Percentiles rank a stretch among this genome's conserved stretches.
These are phyloP conservation scores for Chrysina gloriosa DNA, from an alignment of 2,888 invertebrate genomes.

Conservation along the genomic window DNA sequence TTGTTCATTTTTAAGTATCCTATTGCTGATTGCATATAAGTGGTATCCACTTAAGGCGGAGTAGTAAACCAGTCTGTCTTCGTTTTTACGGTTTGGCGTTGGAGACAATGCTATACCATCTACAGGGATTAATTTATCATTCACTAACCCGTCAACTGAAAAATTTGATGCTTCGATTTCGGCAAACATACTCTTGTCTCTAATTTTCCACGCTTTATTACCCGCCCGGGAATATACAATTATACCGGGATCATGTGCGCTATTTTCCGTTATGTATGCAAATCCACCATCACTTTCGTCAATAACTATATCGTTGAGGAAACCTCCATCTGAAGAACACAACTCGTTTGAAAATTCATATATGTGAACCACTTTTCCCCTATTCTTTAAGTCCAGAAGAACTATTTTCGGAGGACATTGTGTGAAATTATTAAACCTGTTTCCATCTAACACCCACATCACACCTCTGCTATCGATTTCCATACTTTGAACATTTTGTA, in stretches of 20 bases:
- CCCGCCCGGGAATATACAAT: conserved; percentile 74
- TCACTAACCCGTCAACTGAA: conserved; percentile 70
- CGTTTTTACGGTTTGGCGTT: conserved; percentile 60
- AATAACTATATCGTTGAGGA: conserved; percentile 76
- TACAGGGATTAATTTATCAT: conserved; percentile 70
- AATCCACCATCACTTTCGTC: conserved; percentile 70
- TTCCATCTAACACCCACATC: conserved; percentile 78
- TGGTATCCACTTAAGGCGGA: conserved; percentile 55
- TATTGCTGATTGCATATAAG: conserved; percentile 73
- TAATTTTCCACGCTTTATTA: conserved; percentile 72
- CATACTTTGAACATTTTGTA: conserved; percentile 80
- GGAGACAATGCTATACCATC: conserved; percentile 81
- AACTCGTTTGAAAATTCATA: conserved; percentile 58
- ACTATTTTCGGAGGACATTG: conserved; percentile 41
- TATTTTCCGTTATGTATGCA: conserved; percentile 77
- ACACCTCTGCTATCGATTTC: conserved; percentile 78
- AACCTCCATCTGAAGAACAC: conserved; percentile 68
- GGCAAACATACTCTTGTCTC: conserved; percentile 75
- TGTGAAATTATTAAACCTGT: conserved; percentile 64
- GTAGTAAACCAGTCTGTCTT: conserved; percentile 55
- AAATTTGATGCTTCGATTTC: conserved; percentile 70
- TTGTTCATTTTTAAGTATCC: conserved; percentile 70
- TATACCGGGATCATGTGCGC: conserved; percentile 73
- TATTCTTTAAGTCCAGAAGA: conserved; percentile 41
- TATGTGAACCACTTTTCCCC: conserved; percentile 39